These are phyloP conservation scores for Argyrosomus regius DNA, from an alignment of 2,797 vertebrate species.

Conservation along the genomic window DNA sequence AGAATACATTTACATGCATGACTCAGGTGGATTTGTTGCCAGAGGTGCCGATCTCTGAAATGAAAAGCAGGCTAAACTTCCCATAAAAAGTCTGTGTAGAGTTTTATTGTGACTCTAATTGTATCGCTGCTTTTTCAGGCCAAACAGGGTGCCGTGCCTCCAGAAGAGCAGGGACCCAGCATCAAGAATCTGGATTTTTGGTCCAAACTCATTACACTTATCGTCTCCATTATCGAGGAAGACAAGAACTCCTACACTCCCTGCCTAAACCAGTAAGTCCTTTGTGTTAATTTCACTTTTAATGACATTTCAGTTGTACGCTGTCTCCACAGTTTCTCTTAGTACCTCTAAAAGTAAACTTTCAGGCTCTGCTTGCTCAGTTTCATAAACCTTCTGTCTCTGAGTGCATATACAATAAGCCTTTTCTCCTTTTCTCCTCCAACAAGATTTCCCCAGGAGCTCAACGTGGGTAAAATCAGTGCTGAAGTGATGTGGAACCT, in stretches of 20 bases:
- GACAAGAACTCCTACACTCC: conserved; percentile 99
- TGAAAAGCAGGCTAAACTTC: not conserved
- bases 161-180: conserved; percentile 97
- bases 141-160: conserved; percentile 95
- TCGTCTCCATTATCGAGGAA: conserved; percentile 98
- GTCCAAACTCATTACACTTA: conserved; percentile 99
- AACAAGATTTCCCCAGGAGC: conserved; percentile 95
- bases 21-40: not conserved
- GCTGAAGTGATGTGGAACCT: conserved; percentile 99
- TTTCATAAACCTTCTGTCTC: conserved; percentile 17
- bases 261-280: conserved; percentile 96
- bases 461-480: conserved; percentile 99
- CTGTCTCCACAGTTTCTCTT: not conserved
- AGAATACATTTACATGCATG: not conserved
- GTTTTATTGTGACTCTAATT: not conserved
- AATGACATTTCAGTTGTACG: not conserved
- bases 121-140: conserved; percentile 78
- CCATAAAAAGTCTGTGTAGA: not conserved
- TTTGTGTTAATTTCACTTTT: not conserved
- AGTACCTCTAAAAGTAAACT: not conserved
- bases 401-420: conserved; percentile 1
- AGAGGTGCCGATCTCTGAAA: not conserved
- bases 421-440: conserved; percentile 25
- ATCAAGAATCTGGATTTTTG: conserved; percentile 99
- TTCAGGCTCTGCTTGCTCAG: not conserved